These are phyloP conservation scores for Rousettus leschenaultii DNA, from an alignment of 2,113 vertebrate genomes.

Conservation along the genomic window DNA sequence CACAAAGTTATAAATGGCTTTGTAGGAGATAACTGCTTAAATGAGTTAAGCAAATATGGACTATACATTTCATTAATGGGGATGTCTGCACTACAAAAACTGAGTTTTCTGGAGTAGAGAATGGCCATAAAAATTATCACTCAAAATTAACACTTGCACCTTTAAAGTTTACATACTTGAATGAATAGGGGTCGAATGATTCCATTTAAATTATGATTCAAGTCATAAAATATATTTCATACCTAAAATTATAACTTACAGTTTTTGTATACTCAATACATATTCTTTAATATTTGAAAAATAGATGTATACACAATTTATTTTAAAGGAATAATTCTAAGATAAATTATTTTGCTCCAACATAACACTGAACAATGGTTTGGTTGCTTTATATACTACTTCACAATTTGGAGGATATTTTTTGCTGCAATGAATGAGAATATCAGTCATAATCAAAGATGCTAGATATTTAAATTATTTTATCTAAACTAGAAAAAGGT, in stretches of 20 bases:
- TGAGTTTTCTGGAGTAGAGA: background rate
- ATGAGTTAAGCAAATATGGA: background rate
- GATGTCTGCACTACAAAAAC: background rate
- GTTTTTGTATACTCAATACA: background rate
- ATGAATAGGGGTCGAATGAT: background rate
- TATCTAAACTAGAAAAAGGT: background rate
- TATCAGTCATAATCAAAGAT: background rate
- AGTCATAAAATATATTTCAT: background rate
- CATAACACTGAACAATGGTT: background rate
- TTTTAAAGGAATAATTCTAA: conserved; percentile 3
- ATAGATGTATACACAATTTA: background rate
- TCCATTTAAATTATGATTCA: conserved; percentile 24
- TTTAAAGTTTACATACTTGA: conserved; percentile 5
- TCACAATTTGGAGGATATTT: background rate
- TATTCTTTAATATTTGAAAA: background rate
- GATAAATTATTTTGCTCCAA: background rate
- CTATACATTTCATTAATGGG: background rate
- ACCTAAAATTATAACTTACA: background rate
- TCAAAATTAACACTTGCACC: background rate
- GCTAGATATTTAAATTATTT: background rate
- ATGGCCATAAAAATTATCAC: background rate
- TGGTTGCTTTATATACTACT: background rate
- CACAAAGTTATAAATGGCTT: background rate
- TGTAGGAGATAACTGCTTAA: background rate
- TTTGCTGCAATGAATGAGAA: background rate